Base-by-base conservation (phyloP, 2,797 vertebrate genomes). In the Eulemur rubriventer region DNA sequence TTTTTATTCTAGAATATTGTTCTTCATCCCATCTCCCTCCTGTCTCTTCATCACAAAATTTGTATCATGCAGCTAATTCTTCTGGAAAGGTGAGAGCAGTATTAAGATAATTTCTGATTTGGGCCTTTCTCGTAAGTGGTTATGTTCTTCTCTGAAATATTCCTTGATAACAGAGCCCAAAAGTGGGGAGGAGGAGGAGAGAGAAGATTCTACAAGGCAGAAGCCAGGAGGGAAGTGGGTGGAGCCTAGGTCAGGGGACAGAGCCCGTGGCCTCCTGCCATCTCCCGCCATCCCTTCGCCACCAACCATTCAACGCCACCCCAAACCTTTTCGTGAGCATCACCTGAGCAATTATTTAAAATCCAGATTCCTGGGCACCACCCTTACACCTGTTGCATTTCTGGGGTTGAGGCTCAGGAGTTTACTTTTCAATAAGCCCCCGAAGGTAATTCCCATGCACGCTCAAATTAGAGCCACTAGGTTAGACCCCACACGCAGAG, bases 1-100 rank as follows among this genome's bases (percentile, higher is more conserved):
- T 41, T 89, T 92, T 79, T 55, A 78, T 63, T 93, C 52, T 91
- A 86, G 22, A 93, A 41, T 63, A n/a, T n/a, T 67, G 84, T 79
- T 92, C 85, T 61, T 92, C 30, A 26, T 85, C 57, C 52, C 35
- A 26, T 57, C 33, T 67, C 48, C 28, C 1, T 43, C 43, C 38
- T 10, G 16, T 86, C 50, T 80, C 59, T 92, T 80, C 28, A 75
- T 24, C 57, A 81, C 41, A 79, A 79, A 70, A 63, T 52, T 38
- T n/a, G 6, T 28, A 78, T 26, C 33, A 28, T 55, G 35, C 33
- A 0, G 13, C 79, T 50, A 61, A 65, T 57, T 86, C 26, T 89
- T 96, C 81, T 72, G 48, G 28, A 85, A 87, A 94, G 72, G 30
- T 81, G 33, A 96, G 26, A 46, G 35, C 35, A 83, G 30, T 8